Percentiles rank a stretch among this genome's conserved stretches.
These are phyloP conservation scores for Celastrina argiolus DNA, from an alignment of 2,888 invertebrate species.

Conservation along the genomic window DNA sequence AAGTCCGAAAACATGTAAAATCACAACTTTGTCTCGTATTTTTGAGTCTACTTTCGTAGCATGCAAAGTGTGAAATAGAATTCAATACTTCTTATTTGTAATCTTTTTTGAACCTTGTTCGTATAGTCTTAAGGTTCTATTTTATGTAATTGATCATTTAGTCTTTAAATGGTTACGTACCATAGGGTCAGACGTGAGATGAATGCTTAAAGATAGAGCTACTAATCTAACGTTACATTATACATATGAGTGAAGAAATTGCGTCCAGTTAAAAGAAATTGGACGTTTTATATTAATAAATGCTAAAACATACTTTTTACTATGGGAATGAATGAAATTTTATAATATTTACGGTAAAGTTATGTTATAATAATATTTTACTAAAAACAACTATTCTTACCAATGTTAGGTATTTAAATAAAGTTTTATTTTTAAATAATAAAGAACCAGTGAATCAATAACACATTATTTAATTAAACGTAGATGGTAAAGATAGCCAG, in stretches of 20 bases:
- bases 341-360: no score
- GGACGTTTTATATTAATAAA: background rate
- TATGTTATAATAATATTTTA: no score
- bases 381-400: background rate
- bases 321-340: no score
- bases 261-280: background rate
- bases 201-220: slow-evolving; percentile 45
- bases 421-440: background rate
- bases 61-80: slow-evolving; percentile 13
- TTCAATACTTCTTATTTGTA: background rate
- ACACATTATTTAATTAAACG: background rate
- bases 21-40: background rate
- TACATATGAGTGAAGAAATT: slow-evolving; percentile 1
- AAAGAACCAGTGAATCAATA: background rate
- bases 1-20: background rate
- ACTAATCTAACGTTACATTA: slow-evolving; percentile 12
- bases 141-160: slow-evolving; percentile 24
- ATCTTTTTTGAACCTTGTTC: background rate
- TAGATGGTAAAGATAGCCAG: background rate
- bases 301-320: background rate
- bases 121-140: slow-evolving; percentile 25
- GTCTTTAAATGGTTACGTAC: slow-evolving; percentile 29
- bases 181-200: slow-evolving; percentile 45
- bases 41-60: background rate
- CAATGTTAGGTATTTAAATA: background rate